Evolutionary conservation across 2,888 invertebrate genomes (phyloP).

Genomic region (Rotaria magnacalcarata): DNA sequence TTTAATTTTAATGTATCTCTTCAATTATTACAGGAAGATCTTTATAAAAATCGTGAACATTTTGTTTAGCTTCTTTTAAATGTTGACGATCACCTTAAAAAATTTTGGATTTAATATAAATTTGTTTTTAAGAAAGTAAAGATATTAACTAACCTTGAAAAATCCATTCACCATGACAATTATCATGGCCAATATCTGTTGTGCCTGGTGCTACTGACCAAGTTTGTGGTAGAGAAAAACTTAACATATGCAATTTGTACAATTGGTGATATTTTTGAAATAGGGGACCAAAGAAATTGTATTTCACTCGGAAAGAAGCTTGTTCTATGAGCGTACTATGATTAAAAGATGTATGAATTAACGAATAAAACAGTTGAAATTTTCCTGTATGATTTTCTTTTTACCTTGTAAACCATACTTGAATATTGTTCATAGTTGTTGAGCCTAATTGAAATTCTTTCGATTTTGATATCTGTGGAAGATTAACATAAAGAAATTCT

Average conservation of each 20-base stretch:
- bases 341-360: neutral
- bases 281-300: neutral
- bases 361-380: too few relatives aligned
- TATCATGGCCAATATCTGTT: slow-evolving; percentile 22
- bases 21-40: neutral
- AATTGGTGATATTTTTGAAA: neutral
- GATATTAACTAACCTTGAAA: neutral
- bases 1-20: neutral
- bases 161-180: neutral
- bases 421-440: neutral
- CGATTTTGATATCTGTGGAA: neutral
- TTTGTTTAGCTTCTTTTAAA: neutral
- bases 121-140: neutral
- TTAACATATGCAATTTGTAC: neutral
- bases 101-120: too few relatives aligned
- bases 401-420: neutral
- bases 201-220: neutral
- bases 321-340: neutral
- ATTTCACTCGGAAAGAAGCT: neutral
- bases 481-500: slow-evolving; percentile 5
- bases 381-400: too few relatives aligned
- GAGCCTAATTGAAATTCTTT: slow-evolving; percentile 9
- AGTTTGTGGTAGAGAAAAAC: neutral
- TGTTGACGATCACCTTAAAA: neutral
- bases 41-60: neutral